Base-by-base conservation (phyloP, 2,797 vertebrate genomes). In the Alauda arvensis region DNA sequence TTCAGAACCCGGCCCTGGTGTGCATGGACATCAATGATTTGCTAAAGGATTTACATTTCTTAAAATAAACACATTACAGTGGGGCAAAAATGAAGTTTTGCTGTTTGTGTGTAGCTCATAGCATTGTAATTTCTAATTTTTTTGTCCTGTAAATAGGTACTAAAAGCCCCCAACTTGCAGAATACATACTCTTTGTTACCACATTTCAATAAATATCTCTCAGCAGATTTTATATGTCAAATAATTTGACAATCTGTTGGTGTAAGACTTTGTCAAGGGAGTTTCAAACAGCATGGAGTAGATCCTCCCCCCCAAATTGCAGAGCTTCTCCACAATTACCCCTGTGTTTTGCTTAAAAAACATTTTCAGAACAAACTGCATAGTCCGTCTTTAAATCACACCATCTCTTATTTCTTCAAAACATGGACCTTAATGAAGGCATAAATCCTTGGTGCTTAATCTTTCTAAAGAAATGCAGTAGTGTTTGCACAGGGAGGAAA, bases 351-450 rank as follows among this genome's bases (percentile, higher is more conserved):
- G n/a, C 82, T 83, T 74, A 12, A 77, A 86, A 87, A 72, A 33
- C 37, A 43, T 71, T 74, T 92, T 81, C 57, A 62, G 49, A 79
- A 20, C 26, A 85, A 86, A 69, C 28, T 51, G 53, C 4, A 1
- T 77, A 48, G 70, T 76, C 39, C 4, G 1, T 51, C 18, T 66
- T 84, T 67, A 70, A 65, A 49, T 42, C 56, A 60, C 12, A 26
- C 43, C 46, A 40, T 82, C 59, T 75, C 63, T 68, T 92, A 59
- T 86, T 89, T 86, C 85, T 91, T 80, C 61, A 82, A 79, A 92
- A 29, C n/a, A 48, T 26, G 31, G 51, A 60, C 57, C 19, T 77
- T 88, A 69, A 63, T 89, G 77, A 93, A 77, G 16, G 37, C 67
- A 79, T 92, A 90, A 88, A 74, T 90, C 69, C 46, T 86, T 55